Base-by-base conservation (phyloP, 2,113 vertebrate species). In the Brachypteracias leptosomus region DNA sequence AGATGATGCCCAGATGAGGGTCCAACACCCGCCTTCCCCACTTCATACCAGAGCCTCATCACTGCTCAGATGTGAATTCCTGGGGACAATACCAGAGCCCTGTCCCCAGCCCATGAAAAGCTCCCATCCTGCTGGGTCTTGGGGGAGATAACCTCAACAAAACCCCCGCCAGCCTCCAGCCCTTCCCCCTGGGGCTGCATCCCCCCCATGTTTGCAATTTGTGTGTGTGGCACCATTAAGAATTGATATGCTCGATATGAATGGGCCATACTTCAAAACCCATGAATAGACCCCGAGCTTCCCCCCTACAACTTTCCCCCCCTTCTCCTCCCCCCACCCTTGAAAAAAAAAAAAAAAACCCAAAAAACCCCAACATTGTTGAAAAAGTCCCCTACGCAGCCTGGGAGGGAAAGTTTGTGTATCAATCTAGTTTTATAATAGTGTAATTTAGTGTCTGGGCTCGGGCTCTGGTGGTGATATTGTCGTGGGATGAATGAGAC, bases 381-480 rank as follows among this genome's bases (percentile, higher is more conserved):
- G 96, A 96, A 86, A 97, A 96, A 94, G 90, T 96, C 97, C 79
- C 91, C 96, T 94, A 85, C 97, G 96, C 97, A 70, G 97, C 91
- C 94, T 98, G 98, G 97, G 97, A 97, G 97, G 97, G 95, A 95
- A 97, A 95, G 95, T 97, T 97, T 97, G 96, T 97, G 94, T 97
- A 97, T 97, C 95, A 97, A 98, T 98, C 98, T 98, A 97, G 98
- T 97, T 97, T 93, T 98, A 98, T 98, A 98, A 98, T 98, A 98
- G 98, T 97, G 98, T 98, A 98, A 98, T 98, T 98, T 98, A 98
- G 97, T 98, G 97, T 95, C 96, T 97, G 98, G 98, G 97, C 97
- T 97, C 15, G 97, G 98, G 96, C 98, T 98, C 98, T 98, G 98
- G 98, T 98, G 98, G 98, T 95, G 98, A 98, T 98, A 98, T 98